Base-by-base conservation (phyloP, 2,113 vertebrate genomes). In the Thunnus thynnus region DNA sequence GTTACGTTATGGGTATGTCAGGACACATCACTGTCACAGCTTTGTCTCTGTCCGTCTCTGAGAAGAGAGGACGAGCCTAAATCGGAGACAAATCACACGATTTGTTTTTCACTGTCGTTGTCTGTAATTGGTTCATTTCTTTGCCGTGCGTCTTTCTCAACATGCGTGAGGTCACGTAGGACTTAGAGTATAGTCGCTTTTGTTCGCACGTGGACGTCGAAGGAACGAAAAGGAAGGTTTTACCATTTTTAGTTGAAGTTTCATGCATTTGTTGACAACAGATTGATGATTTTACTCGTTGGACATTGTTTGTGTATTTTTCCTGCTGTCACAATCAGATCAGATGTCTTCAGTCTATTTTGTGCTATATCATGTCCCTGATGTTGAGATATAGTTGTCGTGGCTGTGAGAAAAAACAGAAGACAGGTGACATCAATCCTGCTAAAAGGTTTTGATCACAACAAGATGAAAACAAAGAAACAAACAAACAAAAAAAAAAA, bases 11-110 rank as follows among this genome's bases (percentile, higher is more conserved):
- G 64, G 60, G 63, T 12, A 80, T 76, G 83, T 70, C 85, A 73
- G 87, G 66, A 79, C 78, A 65, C 79, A 86, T 90, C 79, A 72
- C 76, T 79, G 81, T 89, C 83, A 83, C 14, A 20, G 32, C 66
- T 83, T 66, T 60, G 68, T 65, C 51, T 82, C 25, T 64, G 70
- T 82, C 66, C 56, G 68, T 65, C 51, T 82, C 25, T 64, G 51
- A 47, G 85, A 74, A 69, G 44, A 76, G 66, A 85, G 72, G 71
- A 81, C 17, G 18, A 61, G 44, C 8, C 14, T 22, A 50, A 70
- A 72, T 65, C 60, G 60, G 46, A 65, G 69, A 56, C 3, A 5
- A 44, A 61, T 76, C 77, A 60, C 14, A 36, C 10, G 8, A 58
- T 47, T 18, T 57, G 14, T 16, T 79, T 52, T 74, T 82, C 64